These are phyloP conservation scores for Enteromius trimaculatus DNA, from an alignment of 2,797 vertebrate species.

Conservation along the genomic window DNA sequence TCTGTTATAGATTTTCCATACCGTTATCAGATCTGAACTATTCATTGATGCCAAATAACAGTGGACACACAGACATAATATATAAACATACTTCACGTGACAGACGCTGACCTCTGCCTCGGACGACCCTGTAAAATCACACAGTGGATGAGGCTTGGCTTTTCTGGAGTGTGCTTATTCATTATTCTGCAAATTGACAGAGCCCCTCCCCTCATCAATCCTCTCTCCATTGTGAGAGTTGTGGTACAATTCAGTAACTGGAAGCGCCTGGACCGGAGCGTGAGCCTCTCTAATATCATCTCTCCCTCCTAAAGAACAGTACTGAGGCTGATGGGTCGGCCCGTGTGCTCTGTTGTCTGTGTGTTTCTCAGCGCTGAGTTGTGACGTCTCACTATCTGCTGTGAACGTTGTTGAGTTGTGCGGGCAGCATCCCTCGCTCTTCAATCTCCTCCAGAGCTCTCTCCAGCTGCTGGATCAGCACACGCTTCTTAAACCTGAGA, in stretches of 20 bases:
- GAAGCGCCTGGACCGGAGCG: constrained; percentile 5
- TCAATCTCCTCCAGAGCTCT: constrained; percentile 85
- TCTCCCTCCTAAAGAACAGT: constrained; percentile 10
- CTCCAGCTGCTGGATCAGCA: constrained; percentile 98
- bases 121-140: constrained; percentile 45
- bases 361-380: constrained; percentile 21
- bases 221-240: constrained; percentile 12
- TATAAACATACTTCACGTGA: constrained; percentile 51
- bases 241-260: constrained; percentile 19
- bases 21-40: constrained; percentile 21
- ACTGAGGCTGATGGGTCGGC: neutral
- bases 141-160: constrained; percentile 66
- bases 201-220: neutral
- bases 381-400: constrained; percentile 79
- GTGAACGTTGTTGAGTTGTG: constrained; percentile 84
- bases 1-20: constrained; percentile 17
- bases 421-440: constrained; percentile 70
- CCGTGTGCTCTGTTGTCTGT: neutral
- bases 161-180: constrained; percentile 63
- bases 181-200: constrained; percentile 1
- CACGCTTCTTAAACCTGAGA: constrained; percentile 96
- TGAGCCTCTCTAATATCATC: neutral
- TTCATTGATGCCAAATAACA: constrained; percentile 34
- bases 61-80: constrained; percentile 36
- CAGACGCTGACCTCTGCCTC: constrained; percentile 45